A percentile compares a stretch with the other conserved stretches of the same genome.
These are phyloP conservation scores for Rhyacichthys aspro DNA, from an alignment of 2,797 vertebrate genomes.

Conservation along the genomic window DNA sequence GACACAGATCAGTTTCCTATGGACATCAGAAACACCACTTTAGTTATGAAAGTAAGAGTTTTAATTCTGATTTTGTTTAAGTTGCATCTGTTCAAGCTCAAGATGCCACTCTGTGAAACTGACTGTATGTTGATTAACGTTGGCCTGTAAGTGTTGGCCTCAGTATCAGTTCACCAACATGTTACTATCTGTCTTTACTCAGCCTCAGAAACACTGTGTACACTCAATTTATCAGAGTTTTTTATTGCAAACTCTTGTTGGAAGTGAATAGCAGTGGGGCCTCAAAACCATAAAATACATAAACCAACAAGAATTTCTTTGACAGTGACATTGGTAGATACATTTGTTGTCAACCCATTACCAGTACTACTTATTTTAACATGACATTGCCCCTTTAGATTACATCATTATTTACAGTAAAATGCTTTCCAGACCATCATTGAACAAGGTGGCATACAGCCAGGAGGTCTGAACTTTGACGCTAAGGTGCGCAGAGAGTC, in stretches of 20 bases:
- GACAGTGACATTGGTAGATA: too few species aligned
- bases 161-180: background rate
- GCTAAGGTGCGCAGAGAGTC: conserved; percentile 76
- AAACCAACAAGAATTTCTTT: too few species aligned
- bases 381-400: too few species aligned
- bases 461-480: conserved; percentile 77
- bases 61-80: background rate
- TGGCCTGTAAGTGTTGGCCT: background rate
- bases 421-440: conserved; percentile 60
- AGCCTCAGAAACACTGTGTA: background rate
- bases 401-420: background rate
- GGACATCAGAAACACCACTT: conserved; percentile 75
- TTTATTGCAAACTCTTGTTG: too few species aligned
- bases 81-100: background rate
- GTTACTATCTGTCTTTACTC: background rate
- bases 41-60: conserved; percentile 75
- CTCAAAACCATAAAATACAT: too few species aligned
- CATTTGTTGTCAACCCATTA: too few species aligned
- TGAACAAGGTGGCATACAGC: conserved; percentile 75
- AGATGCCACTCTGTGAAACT: too few species aligned
- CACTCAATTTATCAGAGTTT: background rate
- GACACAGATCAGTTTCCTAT: conserved; percentile 79
- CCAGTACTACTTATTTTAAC: too few species aligned
- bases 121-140: too few species aligned
- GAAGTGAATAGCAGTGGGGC: too few species aligned